Base-by-base conservation (phyloP, 2,113 vertebrate genomes). In the Prolemur simus region DNA sequence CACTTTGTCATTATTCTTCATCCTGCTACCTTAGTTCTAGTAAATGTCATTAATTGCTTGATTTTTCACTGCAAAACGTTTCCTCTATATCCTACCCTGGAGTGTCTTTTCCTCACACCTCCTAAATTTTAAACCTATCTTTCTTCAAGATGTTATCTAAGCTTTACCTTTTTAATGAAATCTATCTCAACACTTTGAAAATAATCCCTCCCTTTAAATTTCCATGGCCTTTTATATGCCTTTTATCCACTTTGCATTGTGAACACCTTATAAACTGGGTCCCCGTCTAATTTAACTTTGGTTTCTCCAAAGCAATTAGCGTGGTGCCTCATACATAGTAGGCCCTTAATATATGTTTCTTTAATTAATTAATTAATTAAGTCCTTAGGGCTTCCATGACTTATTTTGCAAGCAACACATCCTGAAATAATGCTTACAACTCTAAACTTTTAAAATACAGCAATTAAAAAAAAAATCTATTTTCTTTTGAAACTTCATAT, bases 401-500 rank as follows among this genome's bases (percentile, higher is more conserved):
- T 78, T 89, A 68, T 86, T 94, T 96, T 93, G 52, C 11, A 94
- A 95, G 23, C 34, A 81, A 21, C 5, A 83, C 17, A 87, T 52
- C 74, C 80, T 71, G 42, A 90, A 95, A 52, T 76, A 77, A 42
- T 91, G 21, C 20, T 86, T 87, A 47, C 37, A 45, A 64, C 34
- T 89, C 89, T 54, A 69, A 23, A 52, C 13, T 86, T 85, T 60
- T 54, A 32, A 94, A 95, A 84, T 74, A 21, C 2, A 25, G 34
- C 64, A 73, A 18, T 58, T 91, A 78, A 71, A 54, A 47, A 10
- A 87, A 87, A 91, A 52, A 69, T 76, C 3, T 64, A 12, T 56
- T 76, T 1, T 2, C 25, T 17, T 14, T 73, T 52, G 29, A 73
- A 34, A 54, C 6, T 91, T n/a, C 20, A 21, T 81, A 73, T 64